Percentiles rank a stretch among this genome's conserved stretches.
These are phyloP conservation scores for Lycia hirtaria DNA, from an alignment of 2,888 invertebrate species.

Conservation along the genomic window DNA sequence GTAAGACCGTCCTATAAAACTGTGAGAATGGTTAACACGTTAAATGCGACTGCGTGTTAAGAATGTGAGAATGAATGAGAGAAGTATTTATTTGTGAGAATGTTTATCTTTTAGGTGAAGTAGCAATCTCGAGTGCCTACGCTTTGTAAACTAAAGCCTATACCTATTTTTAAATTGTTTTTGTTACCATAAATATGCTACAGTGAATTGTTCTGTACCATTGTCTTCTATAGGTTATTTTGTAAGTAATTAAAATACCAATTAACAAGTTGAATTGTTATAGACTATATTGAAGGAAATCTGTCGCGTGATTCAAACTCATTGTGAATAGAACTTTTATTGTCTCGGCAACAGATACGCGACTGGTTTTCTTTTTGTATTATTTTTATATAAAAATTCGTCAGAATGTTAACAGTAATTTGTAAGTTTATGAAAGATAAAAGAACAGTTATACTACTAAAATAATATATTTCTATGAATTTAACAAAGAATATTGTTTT, in stretches of 20 bases:
- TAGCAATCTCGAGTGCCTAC: conserved; percentile 86
- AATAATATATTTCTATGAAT: conserved; percentile 85
- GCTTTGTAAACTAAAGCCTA: conserved; percentile 85
- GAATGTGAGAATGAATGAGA: conserved; percentile 64
- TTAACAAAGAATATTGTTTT: conserved; percentile 86
- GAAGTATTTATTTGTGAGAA: conserved; percentile 84
- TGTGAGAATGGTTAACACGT: conserved; percentile 55
- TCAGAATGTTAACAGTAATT: conserved; percentile 84
- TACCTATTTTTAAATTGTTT: conserved; percentile 81
- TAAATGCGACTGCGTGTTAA: conserved; percentile 45
- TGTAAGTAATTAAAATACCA: conserved; percentile 80
- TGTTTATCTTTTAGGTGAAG: conserved; percentile 78
- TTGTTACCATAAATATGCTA: conserved; percentile 82
- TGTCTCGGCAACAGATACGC: conserved; percentile 35
- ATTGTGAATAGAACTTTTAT: conserved; percentile 23
- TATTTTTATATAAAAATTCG: conserved; percentile 82
- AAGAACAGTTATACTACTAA: conserved; percentile 82
- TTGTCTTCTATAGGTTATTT: conserved; percentile 80
- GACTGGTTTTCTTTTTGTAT: conserved; percentile 70
- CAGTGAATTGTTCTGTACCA: conserved; percentile 80
- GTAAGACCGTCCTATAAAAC: conserved; percentile 77
- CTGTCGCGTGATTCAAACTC: conserved; percentile 49
- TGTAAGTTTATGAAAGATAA: conserved; percentile 83
- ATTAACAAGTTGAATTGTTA: conserved; percentile 85
- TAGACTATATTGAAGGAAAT: conserved; percentile 55